Conservation (phyloP, 2,113 vertebrate genomes). For the Stigmatopora argus region DNA sequence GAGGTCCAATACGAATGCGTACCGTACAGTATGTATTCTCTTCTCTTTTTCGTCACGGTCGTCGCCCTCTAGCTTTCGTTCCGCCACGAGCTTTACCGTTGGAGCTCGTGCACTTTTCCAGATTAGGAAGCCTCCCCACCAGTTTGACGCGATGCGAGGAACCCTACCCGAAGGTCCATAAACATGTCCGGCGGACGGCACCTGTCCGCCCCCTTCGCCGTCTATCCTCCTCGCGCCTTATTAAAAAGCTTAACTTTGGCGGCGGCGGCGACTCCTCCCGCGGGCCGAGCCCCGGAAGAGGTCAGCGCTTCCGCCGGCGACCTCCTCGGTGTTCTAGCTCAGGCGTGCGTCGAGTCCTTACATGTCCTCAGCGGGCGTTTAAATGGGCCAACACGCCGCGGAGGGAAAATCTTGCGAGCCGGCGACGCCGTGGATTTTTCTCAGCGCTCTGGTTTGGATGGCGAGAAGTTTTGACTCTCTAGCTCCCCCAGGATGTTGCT, state of each 20-base stretch:
- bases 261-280: slow-evolving; percentile 20
- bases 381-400: slow-evolving; percentile 19
- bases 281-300: slow-evolving; percentile 31
- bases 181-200: slow-evolving; percentile 46
- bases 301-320: background rate
- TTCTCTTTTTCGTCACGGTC: slow-evolving; percentile 1
- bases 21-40: slow-evolving; percentile 88
- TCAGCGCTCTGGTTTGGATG: background rate
- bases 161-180: slow-evolving; percentile 54
- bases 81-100: no score
- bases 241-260: slow-evolving; percentile 37
- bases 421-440: background rate
- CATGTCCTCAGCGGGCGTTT: slow-evolving; percentile 25
- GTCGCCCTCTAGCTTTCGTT: no score
- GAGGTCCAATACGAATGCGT: slow-evolving; percentile 97
- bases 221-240: slow-evolving; percentile 47
- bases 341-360: slow-evolving; percentile 34
- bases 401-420: slow-evolving; percentile 8
- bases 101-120: slow-evolving; percentile 33
- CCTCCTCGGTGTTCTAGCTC: slow-evolving; percentile 15
- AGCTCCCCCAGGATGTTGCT: background rate
- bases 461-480: background rate
- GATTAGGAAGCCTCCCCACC: slow-evolving; percentile 42
- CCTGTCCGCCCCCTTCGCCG: slow-evolving; percentile 26
- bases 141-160: slow-evolving; percentile 29